These are phyloP conservation scores for Synergus japonicus DNA, from an alignment of 2,888 invertebrate species.

Conservation along the genomic window DNA sequence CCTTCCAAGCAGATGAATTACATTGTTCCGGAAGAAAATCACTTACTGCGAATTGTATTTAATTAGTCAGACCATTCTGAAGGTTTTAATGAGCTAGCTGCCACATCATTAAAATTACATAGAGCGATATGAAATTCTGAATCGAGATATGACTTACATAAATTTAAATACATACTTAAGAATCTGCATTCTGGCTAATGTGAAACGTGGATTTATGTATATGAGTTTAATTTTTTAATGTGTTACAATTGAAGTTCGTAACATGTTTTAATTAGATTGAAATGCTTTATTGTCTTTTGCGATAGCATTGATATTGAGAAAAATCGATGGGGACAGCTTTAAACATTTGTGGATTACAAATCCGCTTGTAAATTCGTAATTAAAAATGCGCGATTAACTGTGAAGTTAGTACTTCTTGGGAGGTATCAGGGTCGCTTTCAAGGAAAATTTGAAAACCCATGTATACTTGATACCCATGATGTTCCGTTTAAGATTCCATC, in stretches of 20 bases:
- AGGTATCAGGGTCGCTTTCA: not conserved
- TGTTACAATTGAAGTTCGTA: too few species aligned
- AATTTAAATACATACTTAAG: not conserved
- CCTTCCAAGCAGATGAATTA: slow-evolving; percentile 15
- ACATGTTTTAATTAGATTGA: too few species aligned
- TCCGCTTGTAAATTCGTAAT: too few species aligned
- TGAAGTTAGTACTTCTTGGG: not conserved
- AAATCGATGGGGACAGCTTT: too few species aligned
- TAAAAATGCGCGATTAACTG: not conserved
- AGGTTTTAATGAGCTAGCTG: not conserved
- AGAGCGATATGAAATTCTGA: not conserved
- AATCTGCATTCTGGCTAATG: not conserved
- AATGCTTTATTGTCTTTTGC: too few species aligned
- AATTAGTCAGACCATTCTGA: not conserved
- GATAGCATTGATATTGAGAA: too few species aligned
- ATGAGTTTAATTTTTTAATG: too few species aligned
- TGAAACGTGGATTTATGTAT: not conserved
- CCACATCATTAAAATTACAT: slow-evolving; percentile 12
- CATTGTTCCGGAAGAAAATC: slow-evolving; percentile 8
- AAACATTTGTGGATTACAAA: too few species aligned
- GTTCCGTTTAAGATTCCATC: not conserved
- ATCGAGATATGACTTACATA: slow-evolving; percentile 8
- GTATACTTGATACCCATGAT: not conserved
- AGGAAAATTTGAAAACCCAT: not conserved
- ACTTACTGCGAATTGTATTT: not conserved